Percentiles rank a stretch among this genome's conserved stretches.
phyloP scores from a whole-genome alignment of 2,113 vertebrate species.

The Forbesichthys papilliferus region DNA sequence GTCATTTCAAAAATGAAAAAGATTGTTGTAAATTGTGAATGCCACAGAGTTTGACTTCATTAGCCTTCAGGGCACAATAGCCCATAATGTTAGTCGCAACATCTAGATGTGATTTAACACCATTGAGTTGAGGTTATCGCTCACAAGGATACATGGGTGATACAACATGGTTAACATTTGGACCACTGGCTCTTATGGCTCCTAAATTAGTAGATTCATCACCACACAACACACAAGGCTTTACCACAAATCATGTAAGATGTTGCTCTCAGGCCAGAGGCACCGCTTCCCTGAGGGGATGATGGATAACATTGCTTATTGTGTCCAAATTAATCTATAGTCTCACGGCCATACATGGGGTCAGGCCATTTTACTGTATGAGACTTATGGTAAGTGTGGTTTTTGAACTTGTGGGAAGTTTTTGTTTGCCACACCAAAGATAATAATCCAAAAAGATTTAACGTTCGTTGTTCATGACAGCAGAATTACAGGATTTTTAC shows the following conservation, averaged over 20 bases:
- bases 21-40: slow-evolving; percentile 5
- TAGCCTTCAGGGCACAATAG: slow-evolving; percentile 33
- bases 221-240: slow-evolving; percentile 9
- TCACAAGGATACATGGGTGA: slow-evolving; percentile 27
- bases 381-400: background rate
- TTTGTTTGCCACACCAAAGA: background rate
- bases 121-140: slow-evolving; percentile 35
- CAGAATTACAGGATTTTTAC: background rate
- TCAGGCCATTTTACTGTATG: background rate
- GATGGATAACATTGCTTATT: background rate
- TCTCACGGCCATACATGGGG: background rate
- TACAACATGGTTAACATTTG: slow-evolving; percentile 11
- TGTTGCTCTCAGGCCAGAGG: background rate
- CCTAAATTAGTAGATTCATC: slow-evolving; percentile 38
- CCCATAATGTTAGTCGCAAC: slow-evolving; percentile 25
- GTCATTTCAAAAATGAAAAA: slow-evolving; percentile 24
- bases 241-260: slow-evolving; percentile 16
- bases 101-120: slow-evolving; percentile 51
- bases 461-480: background rate
- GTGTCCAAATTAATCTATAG: background rate
- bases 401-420: background rate
- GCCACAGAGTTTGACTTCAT: slow-evolving; percentile 40
- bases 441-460: background rate
- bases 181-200: slow-evolving; percentile 6
- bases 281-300: background rate